Percentiles rank a stretch among this genome's conserved stretches.
phyloP scores from a whole-genome alignment of 2,797 vertebrate species.

The Falco columbarius region DNA sequence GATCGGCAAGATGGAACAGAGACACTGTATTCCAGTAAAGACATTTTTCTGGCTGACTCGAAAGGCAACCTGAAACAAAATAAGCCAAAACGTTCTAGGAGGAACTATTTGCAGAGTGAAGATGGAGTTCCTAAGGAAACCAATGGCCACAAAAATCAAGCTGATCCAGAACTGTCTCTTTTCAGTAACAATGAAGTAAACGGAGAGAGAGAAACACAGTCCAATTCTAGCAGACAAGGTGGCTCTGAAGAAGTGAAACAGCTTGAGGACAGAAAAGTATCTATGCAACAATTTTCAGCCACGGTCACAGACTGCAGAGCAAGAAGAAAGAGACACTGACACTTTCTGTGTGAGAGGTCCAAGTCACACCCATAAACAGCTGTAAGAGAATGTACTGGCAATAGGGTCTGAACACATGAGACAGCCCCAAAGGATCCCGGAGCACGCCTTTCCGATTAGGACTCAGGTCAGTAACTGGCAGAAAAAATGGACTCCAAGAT shows the following conservation, averaged over 20 bases:
- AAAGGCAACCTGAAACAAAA: neutral
- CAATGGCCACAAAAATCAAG: neutral
- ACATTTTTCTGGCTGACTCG: neutral
- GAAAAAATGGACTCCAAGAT: neutral
- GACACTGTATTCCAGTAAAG: neutral
- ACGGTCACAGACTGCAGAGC: neutral
- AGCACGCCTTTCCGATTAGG: neutral
- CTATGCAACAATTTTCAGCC: neutral
- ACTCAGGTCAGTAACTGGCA: neutral
- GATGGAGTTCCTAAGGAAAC: neutral
- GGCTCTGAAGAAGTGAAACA: neutral
- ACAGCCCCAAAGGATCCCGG: neutral
- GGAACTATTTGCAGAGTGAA: neutral
- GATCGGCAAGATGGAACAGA: neutral
- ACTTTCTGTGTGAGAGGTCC: slow-evolving; percentile 2
- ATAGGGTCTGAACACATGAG: slow-evolving; percentile 55
- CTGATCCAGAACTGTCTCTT: neutral
- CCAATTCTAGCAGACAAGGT: neutral
- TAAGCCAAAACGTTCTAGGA: neutral
- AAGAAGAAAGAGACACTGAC: neutral
- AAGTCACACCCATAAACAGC: slow-evolving; percentile 33
- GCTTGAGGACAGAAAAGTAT: neutral
- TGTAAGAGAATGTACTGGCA: slow-evolving; percentile 42
- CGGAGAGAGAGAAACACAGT: neutral
- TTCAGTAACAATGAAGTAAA: neutral